Conservation (phyloP, 1,140 invertebrate genomes). For the Aphelinus certus region DNA sequence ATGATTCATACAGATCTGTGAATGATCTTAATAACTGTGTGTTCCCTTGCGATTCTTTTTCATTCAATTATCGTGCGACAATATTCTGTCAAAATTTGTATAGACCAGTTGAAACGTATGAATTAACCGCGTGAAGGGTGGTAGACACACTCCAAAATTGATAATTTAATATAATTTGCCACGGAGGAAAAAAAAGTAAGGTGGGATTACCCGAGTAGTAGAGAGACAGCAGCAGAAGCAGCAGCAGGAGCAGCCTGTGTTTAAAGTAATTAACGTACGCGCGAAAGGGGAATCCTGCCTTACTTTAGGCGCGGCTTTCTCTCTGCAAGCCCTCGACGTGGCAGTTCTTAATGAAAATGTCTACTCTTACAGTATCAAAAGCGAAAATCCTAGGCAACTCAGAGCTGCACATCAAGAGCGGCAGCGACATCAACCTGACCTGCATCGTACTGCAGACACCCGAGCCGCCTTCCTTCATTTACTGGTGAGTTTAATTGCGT, state of each 20-base stretch:
- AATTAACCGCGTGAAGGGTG: no score
- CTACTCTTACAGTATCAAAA: constrained; percentile 76
- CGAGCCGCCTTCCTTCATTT: constrained; percentile 89
- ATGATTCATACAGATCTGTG: no score
- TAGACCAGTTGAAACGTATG: no score
- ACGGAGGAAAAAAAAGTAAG: background rate
- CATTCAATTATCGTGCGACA: no score
- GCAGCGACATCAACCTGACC: constrained; percentile 90
- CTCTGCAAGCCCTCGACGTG: background rate
- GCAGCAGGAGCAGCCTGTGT: background rate
- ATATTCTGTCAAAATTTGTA: no score
- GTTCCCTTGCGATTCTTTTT: no score
- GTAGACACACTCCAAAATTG: background rate
- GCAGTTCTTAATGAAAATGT: constrained; percentile 27
- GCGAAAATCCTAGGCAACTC: constrained; percentile 86
- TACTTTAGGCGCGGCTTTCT: constrained; percentile 4
- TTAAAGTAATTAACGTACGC: constrained; percentile 21
- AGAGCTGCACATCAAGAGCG: constrained; percentile 86
- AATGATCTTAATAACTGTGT: no score
- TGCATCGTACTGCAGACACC: constrained; percentile 87
- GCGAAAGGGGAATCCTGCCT: background rate
- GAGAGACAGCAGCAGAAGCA: no score
- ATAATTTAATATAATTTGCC: background rate
- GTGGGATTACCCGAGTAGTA: background rate
- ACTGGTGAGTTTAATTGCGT: constrained; percentile 71